Evolutionary conservation across 2,113 vertebrate genomes (phyloP), one percentile per base, ranked within the genome.

Genomic region (Esox niger): DNA sequence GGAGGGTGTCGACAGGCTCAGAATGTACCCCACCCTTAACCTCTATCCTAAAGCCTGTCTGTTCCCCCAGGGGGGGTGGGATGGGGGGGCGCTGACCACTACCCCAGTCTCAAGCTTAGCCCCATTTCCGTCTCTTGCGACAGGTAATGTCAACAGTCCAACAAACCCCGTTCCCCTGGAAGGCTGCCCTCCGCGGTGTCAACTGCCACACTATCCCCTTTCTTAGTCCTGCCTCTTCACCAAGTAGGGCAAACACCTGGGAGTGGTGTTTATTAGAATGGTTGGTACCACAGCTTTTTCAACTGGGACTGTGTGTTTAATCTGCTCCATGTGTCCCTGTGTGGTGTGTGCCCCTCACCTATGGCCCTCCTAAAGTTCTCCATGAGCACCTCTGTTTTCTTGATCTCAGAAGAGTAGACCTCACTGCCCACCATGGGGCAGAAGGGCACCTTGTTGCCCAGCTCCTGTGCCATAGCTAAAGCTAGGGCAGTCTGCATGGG

Each of bases 351-450:
- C 4, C 25, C 84, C 96, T 92, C 80, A 99, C 97, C 97, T 8
- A 99, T 99, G 3, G 97, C 97, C 71, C 97, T 93, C 73, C 97
- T 90, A 87, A 99, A 99, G 86, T 99, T 99, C 89, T 99, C 97
- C 97, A 98, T 98, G 13, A 99, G 88, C 52, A 99, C 97, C 87
- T 99, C 97, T 0, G 97, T 99, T 82, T 99, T 99, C 90, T 99
- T 99, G 68, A 99, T 99, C 89, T 99, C 97, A 0, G 95, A 91
- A 0, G 97, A 99, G 87, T 98, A 99, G 8, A 99, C 97, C 71
- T 99, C 97, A 57, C 97, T 99, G 69, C 97, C 97, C 65, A 99
- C 96, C 96, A 99, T 99, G 0, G 97, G 97, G 76, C 97, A 99
- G 84, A 99, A 99, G 0, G 97, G 97, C 59, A 99, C 96, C 80